These are phyloP conservation scores for Lophotriccus pileatus DNA, from an alignment of 2,797 vertebrate genomes.

Conservation along the genomic window DNA sequence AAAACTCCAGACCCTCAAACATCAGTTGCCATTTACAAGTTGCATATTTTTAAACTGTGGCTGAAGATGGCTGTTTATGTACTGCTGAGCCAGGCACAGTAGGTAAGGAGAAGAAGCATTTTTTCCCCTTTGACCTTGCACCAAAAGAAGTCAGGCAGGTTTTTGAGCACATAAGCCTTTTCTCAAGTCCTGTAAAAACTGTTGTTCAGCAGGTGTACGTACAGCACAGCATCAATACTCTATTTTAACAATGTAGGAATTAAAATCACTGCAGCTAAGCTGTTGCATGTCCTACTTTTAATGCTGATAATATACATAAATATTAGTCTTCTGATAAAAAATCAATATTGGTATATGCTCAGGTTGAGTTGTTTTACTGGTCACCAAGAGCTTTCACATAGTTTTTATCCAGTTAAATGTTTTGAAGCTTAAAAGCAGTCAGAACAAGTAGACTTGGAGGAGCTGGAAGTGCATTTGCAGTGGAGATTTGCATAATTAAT, in stretches of 20 bases:
- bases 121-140: neutral
- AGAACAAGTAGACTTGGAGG: neutral
- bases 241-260: neutral
- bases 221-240: neutral
- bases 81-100: neutral
- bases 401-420: neutral
- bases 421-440: neutral
- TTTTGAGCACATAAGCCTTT: neutral
- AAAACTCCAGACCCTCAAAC: neutral
- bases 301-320: neutral
- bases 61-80: neutral
- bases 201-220: neutral
- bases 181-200: neutral
- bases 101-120: neutral
- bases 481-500: neutral
- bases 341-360: neutral
- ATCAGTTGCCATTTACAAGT: neutral
- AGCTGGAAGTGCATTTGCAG: neutral
- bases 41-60: accelerated
- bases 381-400: neutral
- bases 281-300: neutral
- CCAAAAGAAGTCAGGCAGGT: neutral
- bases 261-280: neutral
- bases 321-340: neutral
- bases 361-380: neutral